A percentile compares a stretch with the other conserved stretches of the same genome.
Evolutionary conservation across 2,113 vertebrate genomes (phyloP).

Genomic region (Alosa alosa): DNA sequence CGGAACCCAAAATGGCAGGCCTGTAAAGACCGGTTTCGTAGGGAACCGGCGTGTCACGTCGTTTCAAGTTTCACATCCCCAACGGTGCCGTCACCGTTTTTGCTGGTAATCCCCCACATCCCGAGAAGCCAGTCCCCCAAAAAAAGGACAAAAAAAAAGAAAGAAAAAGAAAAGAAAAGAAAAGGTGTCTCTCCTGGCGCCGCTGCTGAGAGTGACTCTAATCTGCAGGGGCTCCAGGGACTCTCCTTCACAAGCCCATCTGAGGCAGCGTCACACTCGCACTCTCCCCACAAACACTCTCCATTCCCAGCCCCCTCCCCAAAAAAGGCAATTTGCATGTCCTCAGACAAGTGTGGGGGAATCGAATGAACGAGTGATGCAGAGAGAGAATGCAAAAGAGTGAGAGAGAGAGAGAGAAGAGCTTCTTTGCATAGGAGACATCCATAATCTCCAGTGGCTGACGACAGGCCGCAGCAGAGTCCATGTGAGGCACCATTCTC

Average conservation of each 20-base stretch:
- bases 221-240: not conserved
- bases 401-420: not conserved
- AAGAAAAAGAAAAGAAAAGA: too few species aligned
- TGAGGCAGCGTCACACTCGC: not conserved
- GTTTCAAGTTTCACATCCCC: not conserved
- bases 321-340: constrained; percentile 10
- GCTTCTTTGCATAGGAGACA: constrained; percentile 2
- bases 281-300: not conserved
- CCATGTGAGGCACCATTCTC: not conserved
- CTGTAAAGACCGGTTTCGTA: not conserved
- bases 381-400: constrained; percentile 1
- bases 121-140: not conserved
- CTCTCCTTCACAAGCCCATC: not conserved
- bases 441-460: not conserved
- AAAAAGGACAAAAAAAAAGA: too few species aligned
- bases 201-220: not conserved
- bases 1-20: not conserved
- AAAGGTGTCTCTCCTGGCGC: too few species aligned
- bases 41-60: not conserved
- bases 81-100: not conserved
- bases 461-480: not conserved
- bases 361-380: not conserved
- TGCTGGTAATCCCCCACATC: not conserved
- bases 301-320: not conserved
- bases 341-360: not conserved